Evolutionary conservation across 2,888 invertebrate species (phyloP).

Genomic region (Dolichomitus sp.): DNA sequence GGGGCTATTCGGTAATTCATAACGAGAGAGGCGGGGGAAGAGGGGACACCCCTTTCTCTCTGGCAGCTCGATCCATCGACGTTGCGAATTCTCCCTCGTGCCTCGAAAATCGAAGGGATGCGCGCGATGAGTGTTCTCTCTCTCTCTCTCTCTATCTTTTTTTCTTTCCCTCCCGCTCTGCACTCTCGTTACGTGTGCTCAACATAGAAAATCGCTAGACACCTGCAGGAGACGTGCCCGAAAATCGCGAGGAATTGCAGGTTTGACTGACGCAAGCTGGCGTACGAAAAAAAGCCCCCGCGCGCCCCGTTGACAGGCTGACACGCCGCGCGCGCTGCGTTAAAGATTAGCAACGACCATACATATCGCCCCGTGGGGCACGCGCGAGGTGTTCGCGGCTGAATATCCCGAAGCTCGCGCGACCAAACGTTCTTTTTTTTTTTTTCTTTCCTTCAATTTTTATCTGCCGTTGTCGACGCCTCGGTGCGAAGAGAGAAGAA

Average conservation of each 20-base stretch:
- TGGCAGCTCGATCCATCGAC: slow-evolving; percentile 21
- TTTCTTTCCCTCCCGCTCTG: neutral
- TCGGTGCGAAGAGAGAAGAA: neutral
- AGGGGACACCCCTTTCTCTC: slow-evolving; percentile 13
- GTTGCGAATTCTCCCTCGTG: slow-evolving; percentile 27
- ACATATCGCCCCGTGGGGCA: slow-evolving; percentile 20
- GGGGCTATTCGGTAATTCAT: slow-evolving; percentile 27
- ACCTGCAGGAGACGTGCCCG: neutral
- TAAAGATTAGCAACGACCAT: slow-evolving; percentile 66
- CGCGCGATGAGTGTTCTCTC: slow-evolving; percentile 4
- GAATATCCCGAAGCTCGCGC: slow-evolving; percentile 18
- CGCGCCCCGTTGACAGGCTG: slow-evolving; percentile 56
- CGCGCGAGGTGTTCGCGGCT: slow-evolving; percentile 2
- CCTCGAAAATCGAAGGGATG: slow-evolving; percentile 38
- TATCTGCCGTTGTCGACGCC: neutral
- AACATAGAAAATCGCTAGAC: slow-evolving; percentile 4
- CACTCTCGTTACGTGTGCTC: neutral
- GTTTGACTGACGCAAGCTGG: slow-evolving; percentile 7
- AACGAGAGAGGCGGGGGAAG: neutral
- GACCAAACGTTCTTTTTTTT: neutral
- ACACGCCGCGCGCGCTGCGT: slow-evolving; percentile 65
- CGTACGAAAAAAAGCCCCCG: slow-evolving; percentile 42
- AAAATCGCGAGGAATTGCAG: neutral
- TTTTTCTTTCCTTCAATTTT: neutral
- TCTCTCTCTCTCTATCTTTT: neutral